A percentile compares a stretch with the other conserved stretches of the same genome.
Conservation (phyloP, 2,797 vertebrate genomes). For the Anabacerthia variegaticeps region DNA sequence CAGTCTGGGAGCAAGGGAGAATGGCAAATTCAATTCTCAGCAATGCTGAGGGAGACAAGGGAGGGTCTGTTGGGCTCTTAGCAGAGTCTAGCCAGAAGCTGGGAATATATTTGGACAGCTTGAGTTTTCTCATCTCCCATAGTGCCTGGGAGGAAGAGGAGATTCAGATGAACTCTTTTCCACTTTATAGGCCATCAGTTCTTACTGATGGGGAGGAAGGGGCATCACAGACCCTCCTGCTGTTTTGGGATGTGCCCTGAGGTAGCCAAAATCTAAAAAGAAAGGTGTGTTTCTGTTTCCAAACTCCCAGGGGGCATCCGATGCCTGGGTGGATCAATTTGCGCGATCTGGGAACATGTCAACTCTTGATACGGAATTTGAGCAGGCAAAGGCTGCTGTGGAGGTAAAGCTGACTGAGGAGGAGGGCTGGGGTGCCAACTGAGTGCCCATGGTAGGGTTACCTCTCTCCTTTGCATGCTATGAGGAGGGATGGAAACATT, state of each 20-base stretch:
- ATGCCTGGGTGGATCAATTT: constrained; percentile 97
- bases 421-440: not conserved
- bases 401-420: constrained; percentile 83
- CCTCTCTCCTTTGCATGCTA: constrained; percentile 4
- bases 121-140: not conserved
- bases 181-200: not conserved
- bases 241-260: not conserved
- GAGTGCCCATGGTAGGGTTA: not conserved
- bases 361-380: constrained; percentile 88
- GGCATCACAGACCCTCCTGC: not conserved
- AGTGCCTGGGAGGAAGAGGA: not conserved
- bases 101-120: not conserved
- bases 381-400: constrained; percentile 94
- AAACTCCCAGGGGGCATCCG: constrained; percentile 83
- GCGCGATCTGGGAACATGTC: constrained; percentile 73
- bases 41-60: not conserved
- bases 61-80: not conserved
- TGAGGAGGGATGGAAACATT: not conserved
- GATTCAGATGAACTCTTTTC: not conserved
- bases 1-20: constrained; percentile 36
- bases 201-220: not conserved
- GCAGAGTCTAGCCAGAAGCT: constrained; percentile 14
- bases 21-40: constrained; percentile 1
- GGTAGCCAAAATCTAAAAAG: constrained; percentile 23
- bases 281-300: constrained; percentile 44